phyloP scores from a whole-genome alignment of 2,113 vertebrate species.

The Serilophus lunatus region DNA sequence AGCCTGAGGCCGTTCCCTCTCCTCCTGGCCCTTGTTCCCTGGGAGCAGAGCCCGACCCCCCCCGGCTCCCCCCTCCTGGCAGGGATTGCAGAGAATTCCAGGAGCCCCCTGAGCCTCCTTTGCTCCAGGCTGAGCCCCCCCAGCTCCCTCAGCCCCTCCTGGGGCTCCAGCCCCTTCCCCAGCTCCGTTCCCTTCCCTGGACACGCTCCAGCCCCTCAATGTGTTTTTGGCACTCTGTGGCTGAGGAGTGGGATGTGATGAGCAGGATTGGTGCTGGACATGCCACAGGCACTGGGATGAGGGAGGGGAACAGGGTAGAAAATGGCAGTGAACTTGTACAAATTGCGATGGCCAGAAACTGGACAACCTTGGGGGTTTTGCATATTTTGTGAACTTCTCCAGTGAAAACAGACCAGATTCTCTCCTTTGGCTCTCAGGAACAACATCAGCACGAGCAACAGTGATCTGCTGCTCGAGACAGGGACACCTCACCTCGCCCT shows the following conservation, averaged over 20 bases:
- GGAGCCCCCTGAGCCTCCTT: background rate
- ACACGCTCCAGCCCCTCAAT: accelerated
- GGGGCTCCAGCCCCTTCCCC: background rate
- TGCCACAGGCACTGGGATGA: accelerated
- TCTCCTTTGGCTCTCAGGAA: background rate
- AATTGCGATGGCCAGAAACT: background rate
- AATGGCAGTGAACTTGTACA: accelerated
- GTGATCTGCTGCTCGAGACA: background rate
- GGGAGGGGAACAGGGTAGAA: accelerated
- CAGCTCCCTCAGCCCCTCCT: background rate
- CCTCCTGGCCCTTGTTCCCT: background rate
- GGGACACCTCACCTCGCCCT: background rate
- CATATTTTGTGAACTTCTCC: background rate
- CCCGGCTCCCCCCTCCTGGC: background rate
- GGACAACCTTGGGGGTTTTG: accelerated
- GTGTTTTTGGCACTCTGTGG: background rate
- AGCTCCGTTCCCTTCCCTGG: background rate
- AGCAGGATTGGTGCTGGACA: accelerated
- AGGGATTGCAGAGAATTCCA: background rate
- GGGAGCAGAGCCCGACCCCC: background rate
- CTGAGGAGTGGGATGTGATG: accelerated
- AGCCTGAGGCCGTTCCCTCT: background rate
- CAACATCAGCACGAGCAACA: background rate
- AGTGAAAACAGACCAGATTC: background rate
- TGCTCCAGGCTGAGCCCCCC: background rate